Evolutionary conservation across 2,888 invertebrate species (phyloP), one percentile per base, ranked within the genome.

Genomic region (Drosophila antonietae): DNA sequence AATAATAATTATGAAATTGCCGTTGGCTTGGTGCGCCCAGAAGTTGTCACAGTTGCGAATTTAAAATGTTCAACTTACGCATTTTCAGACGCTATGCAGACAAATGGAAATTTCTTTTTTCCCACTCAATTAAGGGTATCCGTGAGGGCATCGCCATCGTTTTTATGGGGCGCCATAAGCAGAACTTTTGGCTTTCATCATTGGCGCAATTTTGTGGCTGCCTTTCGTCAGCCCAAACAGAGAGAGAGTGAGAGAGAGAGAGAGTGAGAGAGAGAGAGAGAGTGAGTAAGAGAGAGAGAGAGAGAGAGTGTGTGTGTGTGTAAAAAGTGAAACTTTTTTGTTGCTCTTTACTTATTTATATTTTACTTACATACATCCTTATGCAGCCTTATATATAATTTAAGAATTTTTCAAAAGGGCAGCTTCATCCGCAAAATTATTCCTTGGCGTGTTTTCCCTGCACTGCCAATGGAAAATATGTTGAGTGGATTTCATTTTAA

Each of bases 151-250:
- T 44, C 61, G 61, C 41, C 69, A 49, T 61, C 69, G 55, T 43
- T 49, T 62, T 68, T 49, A 55, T 69, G 61, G 14, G 47, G 41
- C 43, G 53, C 47, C 47, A 53, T 61, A 69, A 37, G 61, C 31
- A 37, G n/a, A 61, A 61, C 68, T 69, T 68, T 68, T 60, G 59
- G 69, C 68, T 68, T 68, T 52, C 61, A 72, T 81, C 65, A 79
- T 75, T 68, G 80, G 65, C 68, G 73, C 71, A 76, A 82, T 82
- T 81, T 73, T 80, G 80, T 61, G 82, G 80, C 72, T 44, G 52
- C 15, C 35, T 39, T 31, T 33, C 10, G 51, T 31, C 47, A 35
- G 49, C 31, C 68, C 31, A 39, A 39, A 55, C 10, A 55, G n/a
- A 4, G 14, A 37, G 15, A 35, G 20, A 37, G 8, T 5, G n/a